Evolutionary conservation across 2,797 vertebrate genomes (phyloP).

Genomic region (Acipenser transmontanus): DNA sequence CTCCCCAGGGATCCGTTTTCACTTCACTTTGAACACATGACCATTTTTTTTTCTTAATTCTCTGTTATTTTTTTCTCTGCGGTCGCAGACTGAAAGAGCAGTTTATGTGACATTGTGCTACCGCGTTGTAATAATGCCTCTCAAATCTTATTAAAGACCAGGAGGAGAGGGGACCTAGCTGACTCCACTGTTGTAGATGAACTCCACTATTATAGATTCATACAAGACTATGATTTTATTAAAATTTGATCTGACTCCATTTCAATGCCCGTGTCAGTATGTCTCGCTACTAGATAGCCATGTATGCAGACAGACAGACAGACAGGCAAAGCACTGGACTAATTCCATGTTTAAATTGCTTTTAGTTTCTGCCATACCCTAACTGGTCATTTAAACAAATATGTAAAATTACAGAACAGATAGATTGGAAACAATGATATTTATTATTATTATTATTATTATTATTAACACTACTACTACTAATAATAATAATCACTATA

Average conservation of each 20-base stretch:
- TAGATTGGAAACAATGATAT: too few relatives aligned
- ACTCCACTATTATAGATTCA: constrained; percentile 61
- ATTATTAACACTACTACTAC: too few relatives aligned
- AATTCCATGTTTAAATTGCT: too few relatives aligned
- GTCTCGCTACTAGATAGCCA: too few relatives aligned
- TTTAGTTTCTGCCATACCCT: too few relatives aligned
- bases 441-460: too few relatives aligned
- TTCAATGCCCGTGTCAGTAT: too few relatives aligned
- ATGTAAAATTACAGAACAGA: too few relatives aligned
- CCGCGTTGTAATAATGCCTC: constrained; percentile 71
- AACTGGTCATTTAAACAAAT: too few relatives aligned
- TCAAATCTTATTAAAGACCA: constrained; percentile 77
- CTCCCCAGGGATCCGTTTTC: constrained; percentile 75
- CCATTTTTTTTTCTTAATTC: constrained; percentile 64
- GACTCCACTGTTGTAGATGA: constrained; percentile 72
- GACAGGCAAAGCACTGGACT: too few relatives aligned
- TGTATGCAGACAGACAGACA: too few relatives aligned
- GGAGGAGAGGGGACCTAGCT: constrained; percentile 72
- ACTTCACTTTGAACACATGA: constrained; percentile 71
- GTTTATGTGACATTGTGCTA: constrained; percentile 70
- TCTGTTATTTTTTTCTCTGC: constrained; percentile 42
- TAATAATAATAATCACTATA: too few relatives aligned
- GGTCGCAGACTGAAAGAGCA: constrained; percentile 65
- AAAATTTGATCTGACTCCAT: constrained; percentile 68
- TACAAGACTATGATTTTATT: constrained; percentile 73